Conservation (phyloP, 2,888 invertebrate genomes). For the Thysanoteuthis rhombus region DNA sequence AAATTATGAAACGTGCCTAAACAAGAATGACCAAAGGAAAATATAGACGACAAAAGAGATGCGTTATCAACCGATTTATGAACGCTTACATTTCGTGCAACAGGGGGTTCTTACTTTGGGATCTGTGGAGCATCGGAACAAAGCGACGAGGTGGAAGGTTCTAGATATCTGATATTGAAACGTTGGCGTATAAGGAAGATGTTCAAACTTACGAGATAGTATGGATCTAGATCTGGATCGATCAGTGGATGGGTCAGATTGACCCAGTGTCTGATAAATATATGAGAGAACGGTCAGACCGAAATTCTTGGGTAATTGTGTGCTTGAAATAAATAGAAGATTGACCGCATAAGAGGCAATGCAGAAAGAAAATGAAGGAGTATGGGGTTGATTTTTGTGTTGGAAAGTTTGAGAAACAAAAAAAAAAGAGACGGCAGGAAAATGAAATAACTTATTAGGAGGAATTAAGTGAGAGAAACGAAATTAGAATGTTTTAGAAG, state of each 20-base stretch:
- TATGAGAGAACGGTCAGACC: neutral
- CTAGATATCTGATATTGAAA: neutral
- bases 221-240: neutral
- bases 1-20: neutral
- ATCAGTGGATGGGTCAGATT: neutral
- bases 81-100: neutral
- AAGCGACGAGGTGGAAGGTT: neutral
- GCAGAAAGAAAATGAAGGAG: neutral
- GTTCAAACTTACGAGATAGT: neutral
- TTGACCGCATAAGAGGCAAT: neutral
- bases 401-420: no score
- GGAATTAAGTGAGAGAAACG: no score
- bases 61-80: neutral
- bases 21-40: neutral
- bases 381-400: no score
- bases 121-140: neutral
- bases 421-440: no score
- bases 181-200: neutral
- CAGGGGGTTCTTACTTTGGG: neutral
- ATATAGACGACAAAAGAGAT: neutral
- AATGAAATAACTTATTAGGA: no score
- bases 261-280: neutral
- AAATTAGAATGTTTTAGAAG: no score
- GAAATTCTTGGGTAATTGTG: neutral
- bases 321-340: neutral